These are phyloP conservation scores for Climacteris rufus DNA, from an alignment of 2,113 vertebrate genomes.

Conservation along the genomic window DNA sequence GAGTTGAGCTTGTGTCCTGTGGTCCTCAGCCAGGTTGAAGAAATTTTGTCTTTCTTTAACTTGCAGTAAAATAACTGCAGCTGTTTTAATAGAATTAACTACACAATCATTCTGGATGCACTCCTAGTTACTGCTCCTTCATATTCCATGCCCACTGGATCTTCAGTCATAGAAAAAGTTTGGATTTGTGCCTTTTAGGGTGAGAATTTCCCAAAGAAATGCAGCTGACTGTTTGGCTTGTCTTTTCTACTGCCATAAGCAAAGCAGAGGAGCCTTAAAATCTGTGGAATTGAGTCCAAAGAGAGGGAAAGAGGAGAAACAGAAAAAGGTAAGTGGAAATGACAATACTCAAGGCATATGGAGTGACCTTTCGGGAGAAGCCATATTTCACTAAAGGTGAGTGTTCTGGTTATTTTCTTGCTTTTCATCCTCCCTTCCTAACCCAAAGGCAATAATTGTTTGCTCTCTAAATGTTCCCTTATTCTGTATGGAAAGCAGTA, in stretches of 20 bases:
- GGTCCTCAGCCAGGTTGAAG: not conserved
- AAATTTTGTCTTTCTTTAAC: not conserved
- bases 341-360: not conserved
- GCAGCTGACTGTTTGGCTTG: not conserved
- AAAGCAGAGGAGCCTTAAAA: not conserved
- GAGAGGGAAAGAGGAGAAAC: not conserved
- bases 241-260: not conserved
- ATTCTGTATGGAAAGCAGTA: not conserved
- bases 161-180: not conserved
- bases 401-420: not conserved
- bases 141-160: rapidly evolving
- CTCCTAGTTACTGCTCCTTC: not conserved
- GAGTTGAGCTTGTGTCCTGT: not conserved
- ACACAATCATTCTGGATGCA: not conserved
- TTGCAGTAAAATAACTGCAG: not conserved
- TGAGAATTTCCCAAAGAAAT: not conserved
- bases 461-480: not conserved
- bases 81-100: not conserved
- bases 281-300: not conserved
- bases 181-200: not conserved
- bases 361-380: not conserved
- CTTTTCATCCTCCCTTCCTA: not conserved
- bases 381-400: not conserved
- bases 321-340: not conserved
- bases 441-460: not conserved